Conservation (phyloP, 2,888 invertebrate genomes). For the Leucania comma region DNA sequence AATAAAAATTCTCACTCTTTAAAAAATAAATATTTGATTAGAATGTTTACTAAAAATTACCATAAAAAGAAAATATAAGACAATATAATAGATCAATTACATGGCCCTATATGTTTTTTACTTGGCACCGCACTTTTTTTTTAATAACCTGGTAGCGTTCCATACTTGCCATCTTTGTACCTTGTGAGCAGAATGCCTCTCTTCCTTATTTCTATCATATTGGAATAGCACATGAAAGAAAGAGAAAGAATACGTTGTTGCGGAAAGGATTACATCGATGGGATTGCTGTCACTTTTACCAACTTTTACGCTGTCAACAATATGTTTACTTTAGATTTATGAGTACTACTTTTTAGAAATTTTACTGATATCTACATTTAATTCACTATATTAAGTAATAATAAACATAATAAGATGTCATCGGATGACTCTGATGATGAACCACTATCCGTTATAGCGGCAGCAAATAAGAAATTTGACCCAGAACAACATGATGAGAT, state of each 20-base stretch:
- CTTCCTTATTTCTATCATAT: not conserved
- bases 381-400: not conserved
- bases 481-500: conserved; percentile 65
- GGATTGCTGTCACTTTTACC: not conserved
- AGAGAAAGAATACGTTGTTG: not conserved
- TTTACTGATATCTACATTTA: not conserved
- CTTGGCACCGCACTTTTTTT: not conserved
- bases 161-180: not conserved
- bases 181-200: not conserved
- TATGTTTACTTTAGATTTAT: not conserved
- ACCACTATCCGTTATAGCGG: conserved; percentile 83
- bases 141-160: not conserved
- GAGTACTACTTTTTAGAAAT: not conserved
- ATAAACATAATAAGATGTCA: conserved; percentile 55
- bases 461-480: conserved; percentile 77
- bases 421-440: conserved; percentile 87
- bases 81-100: too few species aligned
- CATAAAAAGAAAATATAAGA: not conserved
- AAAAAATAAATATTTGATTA: not conserved
- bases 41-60: not conserved
- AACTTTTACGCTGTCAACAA: not conserved
- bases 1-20: not conserved
- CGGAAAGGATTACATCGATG: not conserved
- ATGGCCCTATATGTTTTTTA: not conserved
- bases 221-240: not conserved